Evolutionary conservation across 1,140 invertebrate genomes (phyloP).

Genomic region (Drosophila orena): DNA sequence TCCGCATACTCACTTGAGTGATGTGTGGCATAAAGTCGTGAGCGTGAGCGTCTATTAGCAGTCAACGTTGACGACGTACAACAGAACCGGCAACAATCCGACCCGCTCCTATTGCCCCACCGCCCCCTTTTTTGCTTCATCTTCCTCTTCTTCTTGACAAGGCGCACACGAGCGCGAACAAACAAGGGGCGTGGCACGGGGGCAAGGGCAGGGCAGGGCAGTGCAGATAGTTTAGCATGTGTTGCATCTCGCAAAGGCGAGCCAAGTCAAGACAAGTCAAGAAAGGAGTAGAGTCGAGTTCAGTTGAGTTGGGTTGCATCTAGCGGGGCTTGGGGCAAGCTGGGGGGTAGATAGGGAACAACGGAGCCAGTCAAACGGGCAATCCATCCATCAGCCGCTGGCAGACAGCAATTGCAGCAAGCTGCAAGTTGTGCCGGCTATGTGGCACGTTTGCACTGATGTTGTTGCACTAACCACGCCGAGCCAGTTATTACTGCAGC

Average conservation of each 20-base stretch:
- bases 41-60: constrained; percentile 80
- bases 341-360: constrained; percentile 19
- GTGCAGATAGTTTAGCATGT: constrained; percentile 76
- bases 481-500: constrained; percentile 11
- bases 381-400: constrained; percentile 79
- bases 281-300: constrained; percentile 20
- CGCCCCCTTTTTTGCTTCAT: neutral
- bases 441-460: constrained; percentile 54
- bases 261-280: constrained; percentile 25
- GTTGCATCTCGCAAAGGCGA: constrained; percentile 65
- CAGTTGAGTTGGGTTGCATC: constrained; percentile 24
- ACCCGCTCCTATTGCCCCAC: neutral
- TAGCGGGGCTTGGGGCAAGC: constrained; percentile 21
- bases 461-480: constrained; percentile 43
- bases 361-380: constrained; percentile 72
- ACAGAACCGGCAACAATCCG: constrained; percentile 34
- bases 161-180: constrained; percentile 71
- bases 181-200: constrained; percentile 69
- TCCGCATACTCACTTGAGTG: constrained; percentile 18
- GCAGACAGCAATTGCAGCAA: constrained; percentile 71
- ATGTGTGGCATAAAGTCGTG: constrained; percentile 77
- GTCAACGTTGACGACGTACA: constrained; percentile 74
- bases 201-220: constrained; percentile 20
- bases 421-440: constrained; percentile 62
- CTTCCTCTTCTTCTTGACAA: constrained; percentile 49